Conservation (phyloP, 2,797 vertebrate genomes). For the Sitta carolinensis region DNA sequence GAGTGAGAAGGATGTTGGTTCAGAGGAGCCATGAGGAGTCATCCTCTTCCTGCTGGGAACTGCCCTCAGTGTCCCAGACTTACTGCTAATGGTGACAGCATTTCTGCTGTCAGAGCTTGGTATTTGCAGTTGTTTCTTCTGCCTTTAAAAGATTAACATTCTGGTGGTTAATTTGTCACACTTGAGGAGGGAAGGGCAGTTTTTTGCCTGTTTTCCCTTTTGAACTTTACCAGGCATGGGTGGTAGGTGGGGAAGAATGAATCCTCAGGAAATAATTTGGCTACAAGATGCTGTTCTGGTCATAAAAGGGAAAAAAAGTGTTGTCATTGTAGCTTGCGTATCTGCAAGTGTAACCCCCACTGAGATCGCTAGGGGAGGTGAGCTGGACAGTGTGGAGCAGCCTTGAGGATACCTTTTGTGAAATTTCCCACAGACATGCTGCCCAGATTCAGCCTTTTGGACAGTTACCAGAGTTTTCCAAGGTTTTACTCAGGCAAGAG, state of each 20-base stretch:
- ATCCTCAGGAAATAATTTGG: background rate
- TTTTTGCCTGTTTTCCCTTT: background rate
- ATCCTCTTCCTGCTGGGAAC: background rate
- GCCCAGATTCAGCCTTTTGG: background rate
- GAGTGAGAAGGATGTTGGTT: background rate
- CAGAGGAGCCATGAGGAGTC: background rate
- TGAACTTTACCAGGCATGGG: background rate
- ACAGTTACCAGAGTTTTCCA: background rate
- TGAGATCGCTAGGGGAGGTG: background rate
- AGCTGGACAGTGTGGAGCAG: background rate
- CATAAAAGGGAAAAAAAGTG: background rate
- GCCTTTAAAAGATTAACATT: background rate
- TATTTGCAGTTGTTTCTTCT: background rate
- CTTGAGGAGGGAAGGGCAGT: background rate
- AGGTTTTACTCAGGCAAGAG: background rate
- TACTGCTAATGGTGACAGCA: background rate
- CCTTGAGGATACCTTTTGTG: background rate
- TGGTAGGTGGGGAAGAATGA: background rate
- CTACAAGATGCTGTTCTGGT: background rate
- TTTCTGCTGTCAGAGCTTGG: background rate
- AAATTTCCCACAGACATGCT: background rate
- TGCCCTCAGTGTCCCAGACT: background rate
- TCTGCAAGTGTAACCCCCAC: background rate
- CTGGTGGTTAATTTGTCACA: background rate
- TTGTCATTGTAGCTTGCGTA: background rate